Percentiles rank a stretch among this genome's conserved stretches.
phyloP scores from a whole-genome alignment of 2,888 invertebrate genomes.

The Autographa pulchrina region DNA sequence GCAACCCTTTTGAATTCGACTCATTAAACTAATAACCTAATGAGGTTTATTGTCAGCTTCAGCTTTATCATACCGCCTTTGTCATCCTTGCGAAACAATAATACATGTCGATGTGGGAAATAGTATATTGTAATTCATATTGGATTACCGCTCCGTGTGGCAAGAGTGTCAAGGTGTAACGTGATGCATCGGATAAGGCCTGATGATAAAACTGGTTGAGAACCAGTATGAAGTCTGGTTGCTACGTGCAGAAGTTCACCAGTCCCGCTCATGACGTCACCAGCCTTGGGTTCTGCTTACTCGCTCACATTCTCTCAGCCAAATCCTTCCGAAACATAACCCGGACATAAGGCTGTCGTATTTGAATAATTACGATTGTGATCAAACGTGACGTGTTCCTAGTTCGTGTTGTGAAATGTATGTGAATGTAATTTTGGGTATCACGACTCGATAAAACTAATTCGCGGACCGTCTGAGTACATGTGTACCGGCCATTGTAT shows the following conservation, averaged over 20 bases:
- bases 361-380: conserved; percentile 43
- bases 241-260: conserved; percentile 37
- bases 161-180: conserved; percentile 81
- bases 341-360: conserved; percentile 53
- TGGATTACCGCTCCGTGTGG: conserved; percentile 70
- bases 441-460: conserved; percentile 49
- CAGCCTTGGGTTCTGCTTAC: conserved; percentile 72
- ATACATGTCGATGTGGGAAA: conserved; percentile 68
- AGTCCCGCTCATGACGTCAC: conserved; percentile 68
- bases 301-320: conserved; percentile 76
- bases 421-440: conserved; percentile 48
- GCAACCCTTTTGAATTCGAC: neutral
- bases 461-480: neutral
- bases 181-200: conserved; percentile 63
- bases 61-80: conserved; percentile 21
- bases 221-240: conserved; percentile 17
- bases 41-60: conserved; percentile 12
- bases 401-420: conserved; percentile 48
- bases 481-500: neutral
- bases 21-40: conserved; percentile 10
- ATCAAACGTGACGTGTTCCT: conserved; percentile 41
- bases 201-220: conserved; percentile 25
- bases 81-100: conserved; percentile 58
- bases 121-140: conserved; percentile 73
- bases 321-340: conserved; percentile 65